These are phyloP conservation scores for Daboia siamensis DNA, from an alignment of 2,113 vertebrate species.

Conservation along the genomic window DNA sequence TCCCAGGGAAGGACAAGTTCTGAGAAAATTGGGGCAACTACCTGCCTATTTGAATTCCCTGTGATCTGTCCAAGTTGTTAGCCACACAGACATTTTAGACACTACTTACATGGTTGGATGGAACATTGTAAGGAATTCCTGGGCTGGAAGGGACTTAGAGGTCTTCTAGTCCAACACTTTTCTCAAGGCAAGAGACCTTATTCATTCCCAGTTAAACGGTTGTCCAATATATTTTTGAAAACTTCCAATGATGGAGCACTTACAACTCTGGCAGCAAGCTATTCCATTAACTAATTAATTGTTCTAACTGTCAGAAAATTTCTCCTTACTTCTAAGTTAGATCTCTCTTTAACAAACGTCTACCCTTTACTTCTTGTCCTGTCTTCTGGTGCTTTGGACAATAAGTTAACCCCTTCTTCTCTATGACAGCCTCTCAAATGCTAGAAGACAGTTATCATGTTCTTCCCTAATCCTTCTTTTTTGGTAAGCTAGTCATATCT, in stretches of 20 bases:
- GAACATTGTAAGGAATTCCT: neutral
- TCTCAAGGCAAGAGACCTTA: neutral
- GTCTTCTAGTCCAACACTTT: neutral
- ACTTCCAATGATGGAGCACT: neutral
- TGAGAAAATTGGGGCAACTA: neutral
- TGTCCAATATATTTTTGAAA: neutral
- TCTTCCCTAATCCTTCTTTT: neutral
- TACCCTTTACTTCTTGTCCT: neutral
- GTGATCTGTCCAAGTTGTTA: neutral
- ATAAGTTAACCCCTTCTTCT: neutral
- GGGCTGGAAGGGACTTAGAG: neutral
- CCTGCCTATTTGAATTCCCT: neutral
- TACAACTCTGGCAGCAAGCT: neutral
- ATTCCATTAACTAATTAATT: neutral
- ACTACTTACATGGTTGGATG: neutral
- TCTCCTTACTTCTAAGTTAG: neutral
- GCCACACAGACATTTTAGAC: neutral
- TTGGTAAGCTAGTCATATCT: neutral
- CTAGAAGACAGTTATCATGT: neutral
- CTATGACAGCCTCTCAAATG: neutral
- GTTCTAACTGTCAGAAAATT: neutral
- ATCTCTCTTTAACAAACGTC: neutral
- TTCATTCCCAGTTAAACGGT: neutral
- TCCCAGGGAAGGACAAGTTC: too few relatives aligned
- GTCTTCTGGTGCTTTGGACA: neutral